Evolutionary conservation across 2,797 vertebrate genomes (phyloP).

Genomic region (Manis crassicaudata): DNA sequence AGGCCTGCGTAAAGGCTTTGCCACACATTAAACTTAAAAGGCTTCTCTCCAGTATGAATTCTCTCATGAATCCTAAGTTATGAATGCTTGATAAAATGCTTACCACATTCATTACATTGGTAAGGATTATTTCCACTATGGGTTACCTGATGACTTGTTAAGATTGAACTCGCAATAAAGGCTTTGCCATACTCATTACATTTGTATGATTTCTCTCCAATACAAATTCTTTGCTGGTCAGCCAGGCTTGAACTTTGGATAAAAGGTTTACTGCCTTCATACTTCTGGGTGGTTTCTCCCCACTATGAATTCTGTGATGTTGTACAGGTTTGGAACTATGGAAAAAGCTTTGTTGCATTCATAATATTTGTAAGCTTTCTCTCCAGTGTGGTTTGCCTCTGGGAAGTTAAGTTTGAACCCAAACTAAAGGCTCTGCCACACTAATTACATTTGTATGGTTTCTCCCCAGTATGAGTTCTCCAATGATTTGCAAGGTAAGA

Average conservation of each 20-base stretch:
- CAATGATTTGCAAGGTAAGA: conserved; percentile 57
- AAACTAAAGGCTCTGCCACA: conserved; percentile 64
- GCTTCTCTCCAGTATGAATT: conserved; percentile 6
- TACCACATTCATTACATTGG: conserved; percentile 17
- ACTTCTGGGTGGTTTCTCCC: conserved; percentile 28
- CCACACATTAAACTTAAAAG: neutral
- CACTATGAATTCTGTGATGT: neutral
- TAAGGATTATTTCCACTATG: conserved; percentile 47
- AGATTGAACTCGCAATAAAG: neutral
- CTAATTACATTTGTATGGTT: conserved; percentile 58
- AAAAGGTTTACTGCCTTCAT: neutral
- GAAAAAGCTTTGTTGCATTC: conserved; percentile 59
- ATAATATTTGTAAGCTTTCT: conserved; percentile 59
- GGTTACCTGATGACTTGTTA: neutral
- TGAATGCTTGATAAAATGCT: neutral
- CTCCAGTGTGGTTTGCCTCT: conserved; percentile 56
- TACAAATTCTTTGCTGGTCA: conserved; percentile 60
- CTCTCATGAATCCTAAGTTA: neutral
- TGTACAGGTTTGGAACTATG: neutral
- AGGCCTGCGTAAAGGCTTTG: neutral
- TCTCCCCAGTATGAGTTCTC: conserved; percentile 52
- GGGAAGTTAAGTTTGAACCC: conserved; percentile 39
- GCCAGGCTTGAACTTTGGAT: conserved; percentile 44
- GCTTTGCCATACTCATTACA: conserved; percentile 7
- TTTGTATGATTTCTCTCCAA: conserved; percentile 54